Base-by-base conservation (phyloP, 2,888 invertebrate species). In the Epistrophe eligans region DNA sequence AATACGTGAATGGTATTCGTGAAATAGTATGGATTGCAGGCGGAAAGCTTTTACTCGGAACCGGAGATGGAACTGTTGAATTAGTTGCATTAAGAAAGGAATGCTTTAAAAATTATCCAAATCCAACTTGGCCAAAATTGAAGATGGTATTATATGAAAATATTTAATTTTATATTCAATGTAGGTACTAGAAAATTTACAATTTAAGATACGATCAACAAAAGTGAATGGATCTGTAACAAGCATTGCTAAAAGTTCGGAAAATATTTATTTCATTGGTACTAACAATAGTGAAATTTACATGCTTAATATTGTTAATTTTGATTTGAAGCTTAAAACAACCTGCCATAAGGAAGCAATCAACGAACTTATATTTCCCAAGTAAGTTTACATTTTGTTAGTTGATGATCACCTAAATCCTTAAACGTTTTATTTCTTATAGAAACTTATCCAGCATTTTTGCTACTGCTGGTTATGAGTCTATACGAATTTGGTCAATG, bases 401-500 rank as follows among this genome's bases (percentile, higher is more conserved):
- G 4, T 17, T 17, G 17, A 10, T 17, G 1, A 8, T 9, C 35
- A 1, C 0, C 35, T 35, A 8, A 48, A 17, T 9, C 9, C 48
- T n/a, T 8, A n/a, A 45, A 45, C 10, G 11, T 9, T 40, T 0
- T 45, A 43, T 32, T 19, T 24, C 77, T 1, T 90, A 24, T 24
- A 97, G 97, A 79, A 95, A 96, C 84, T 96, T 96, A 93, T 96
- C 97, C 0, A 95, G 96, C 77, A 96, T 98, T 77, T 98, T 98
- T 93, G 97, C 97, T 50, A 98, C 98, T 0, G 97, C 96, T 50
- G 96, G 98, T 74, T 95, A 96, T 90, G 96, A 98, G 90, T 96
- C 97, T 90, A 96, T 98, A 67, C 95, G 98, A 77, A 95, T 98
- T 84, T 99, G 98, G 98, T 96, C 96, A 89, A 93, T 96, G 67